Evolutionary conservation across 2,797 vertebrate genomes (phyloP).

Genomic region (Gymnodraco acuticeps): DNA sequence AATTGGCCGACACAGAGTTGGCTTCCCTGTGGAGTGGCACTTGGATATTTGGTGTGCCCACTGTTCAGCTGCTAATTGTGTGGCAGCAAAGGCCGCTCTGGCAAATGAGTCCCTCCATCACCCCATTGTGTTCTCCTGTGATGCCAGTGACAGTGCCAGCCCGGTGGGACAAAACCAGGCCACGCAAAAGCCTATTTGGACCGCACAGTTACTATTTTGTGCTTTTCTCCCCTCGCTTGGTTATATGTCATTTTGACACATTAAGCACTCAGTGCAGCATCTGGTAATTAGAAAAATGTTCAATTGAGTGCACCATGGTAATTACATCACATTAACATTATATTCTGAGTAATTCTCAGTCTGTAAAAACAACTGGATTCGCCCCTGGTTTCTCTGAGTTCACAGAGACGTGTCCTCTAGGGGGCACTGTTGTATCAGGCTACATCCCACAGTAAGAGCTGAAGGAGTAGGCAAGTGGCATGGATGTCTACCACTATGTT

Average conservation of each 20-base stretch:
- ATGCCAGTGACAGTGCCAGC: constrained; percentile 41
- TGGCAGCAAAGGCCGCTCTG: constrained; percentile 47
- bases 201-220: constrained; percentile 11
- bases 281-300: constrained; percentile 23
- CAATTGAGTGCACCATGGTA: constrained; percentile 23
- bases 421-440: constrained; percentile 82
- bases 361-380: constrained; percentile 50
- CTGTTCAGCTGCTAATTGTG: constrained; percentile 59
- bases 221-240: not conserved
- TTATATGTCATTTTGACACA: constrained; percentile 22
- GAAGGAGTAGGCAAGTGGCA: constrained; percentile 33
- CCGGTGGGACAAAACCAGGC: constrained; percentile 17
- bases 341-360: constrained; percentile 27
- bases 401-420: constrained; percentile 53
- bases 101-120: constrained; percentile 51
- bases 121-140: constrained; percentile 45
- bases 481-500: constrained; percentile 60
- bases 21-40: constrained; percentile 60
- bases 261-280: constrained; percentile 23
- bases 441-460: constrained; percentile 6
- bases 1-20: constrained; percentile 61
- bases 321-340: constrained; percentile 32
- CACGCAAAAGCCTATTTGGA: constrained; percentile 32
- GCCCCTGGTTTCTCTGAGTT: constrained; percentile 1
- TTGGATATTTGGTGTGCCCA: constrained; percentile 52